These are phyloP conservation scores for Acrocephalus kingi DNA, from an alignment of 2,113 vertebrate genomes.

Conservation along the genomic window DNA sequence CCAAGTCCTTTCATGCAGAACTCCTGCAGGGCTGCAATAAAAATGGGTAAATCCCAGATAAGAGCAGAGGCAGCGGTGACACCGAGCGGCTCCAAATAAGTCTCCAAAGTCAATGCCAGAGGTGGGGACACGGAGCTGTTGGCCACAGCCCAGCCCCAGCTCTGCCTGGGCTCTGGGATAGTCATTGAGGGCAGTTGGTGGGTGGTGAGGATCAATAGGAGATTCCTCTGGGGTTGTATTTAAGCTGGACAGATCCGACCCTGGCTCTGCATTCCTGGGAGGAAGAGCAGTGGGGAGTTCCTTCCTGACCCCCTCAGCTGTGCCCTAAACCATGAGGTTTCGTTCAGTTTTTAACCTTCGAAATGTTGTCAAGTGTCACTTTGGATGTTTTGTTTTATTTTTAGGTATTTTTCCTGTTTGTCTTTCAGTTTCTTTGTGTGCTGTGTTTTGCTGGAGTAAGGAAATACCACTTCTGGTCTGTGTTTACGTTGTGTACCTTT, in stretches of 20 bases:
- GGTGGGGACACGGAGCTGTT: neutral
- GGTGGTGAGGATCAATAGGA: slow-evolving; percentile 45
- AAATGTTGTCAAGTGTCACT: neutral
- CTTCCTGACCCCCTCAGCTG: neutral
- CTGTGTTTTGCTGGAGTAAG: neutral
- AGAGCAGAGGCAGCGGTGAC: neutral
- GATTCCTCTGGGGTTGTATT: slow-evolving; percentile 38
- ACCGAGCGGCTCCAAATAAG: slow-evolving; percentile 36
- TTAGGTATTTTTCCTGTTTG: neutral
- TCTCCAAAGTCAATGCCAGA: neutral
- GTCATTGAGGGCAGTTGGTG: slow-evolving; percentile 29
- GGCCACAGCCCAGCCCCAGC: slow-evolving; percentile 23
- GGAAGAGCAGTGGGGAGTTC: neutral
- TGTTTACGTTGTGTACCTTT: neutral
- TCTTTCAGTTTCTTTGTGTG: neutral
- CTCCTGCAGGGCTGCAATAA: neutral
- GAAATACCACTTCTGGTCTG: neutral
- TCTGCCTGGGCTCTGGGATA: neutral
- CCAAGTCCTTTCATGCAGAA: too few species aligned
- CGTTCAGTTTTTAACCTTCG: neutral
- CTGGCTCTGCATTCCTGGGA: neutral
- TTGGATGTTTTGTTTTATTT: neutral
- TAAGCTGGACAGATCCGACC: neutral
- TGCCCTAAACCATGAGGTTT: slow-evolving; percentile 56
- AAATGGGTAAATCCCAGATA: neutral